A percentile compares a stretch with the other conserved stretches of the same genome.
Evolutionary conservation across 2,888 invertebrate genomes (phyloP).

Genomic region (Eupithecia centaureata): DNA sequence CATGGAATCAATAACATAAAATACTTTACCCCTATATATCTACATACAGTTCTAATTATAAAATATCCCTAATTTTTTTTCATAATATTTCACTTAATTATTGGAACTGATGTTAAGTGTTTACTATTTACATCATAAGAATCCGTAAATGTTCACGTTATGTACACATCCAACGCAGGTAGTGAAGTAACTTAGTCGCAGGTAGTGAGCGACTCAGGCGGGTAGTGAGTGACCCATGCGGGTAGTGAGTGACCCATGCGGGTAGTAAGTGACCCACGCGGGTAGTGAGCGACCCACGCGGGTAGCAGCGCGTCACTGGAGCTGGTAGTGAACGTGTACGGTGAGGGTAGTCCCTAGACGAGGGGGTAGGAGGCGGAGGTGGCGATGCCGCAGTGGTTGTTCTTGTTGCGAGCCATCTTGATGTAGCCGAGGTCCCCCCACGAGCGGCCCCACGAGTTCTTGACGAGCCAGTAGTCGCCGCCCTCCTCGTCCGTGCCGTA

Average conservation of each 20-base stretch:
- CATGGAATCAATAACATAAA: not conserved
- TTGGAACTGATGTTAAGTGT: not conserved
- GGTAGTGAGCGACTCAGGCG: not conserved
- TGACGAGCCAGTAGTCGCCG: conserved; percentile 93
- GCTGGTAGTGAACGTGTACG: not conserved
- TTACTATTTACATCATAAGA: not conserved
- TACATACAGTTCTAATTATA: not conserved
- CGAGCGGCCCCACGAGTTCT: conserved; percentile 91
- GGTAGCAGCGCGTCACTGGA: too few relatives aligned
- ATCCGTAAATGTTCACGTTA: not conserved
- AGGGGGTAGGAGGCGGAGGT: conserved; percentile 92
- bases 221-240: not conserved
- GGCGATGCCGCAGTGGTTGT: conserved; percentile 95
- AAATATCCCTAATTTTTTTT: not conserved
- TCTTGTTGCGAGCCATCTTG: conserved; percentile 92
- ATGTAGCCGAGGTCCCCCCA: conserved; percentile 96
- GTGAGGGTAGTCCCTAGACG: conserved; percentile 65
- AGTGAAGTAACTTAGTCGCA: not conserved
- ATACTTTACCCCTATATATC: not conserved
- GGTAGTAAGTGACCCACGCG: not conserved
- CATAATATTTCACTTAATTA: not conserved
- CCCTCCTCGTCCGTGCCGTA: conserved; percentile 90
- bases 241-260: not conserved
- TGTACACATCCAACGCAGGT: too few relatives aligned
- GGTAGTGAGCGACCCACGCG: not conserved